Evolutionary conservation across 2,888 invertebrate species (phyloP).

Genomic region (Noctua janthina): DNA sequence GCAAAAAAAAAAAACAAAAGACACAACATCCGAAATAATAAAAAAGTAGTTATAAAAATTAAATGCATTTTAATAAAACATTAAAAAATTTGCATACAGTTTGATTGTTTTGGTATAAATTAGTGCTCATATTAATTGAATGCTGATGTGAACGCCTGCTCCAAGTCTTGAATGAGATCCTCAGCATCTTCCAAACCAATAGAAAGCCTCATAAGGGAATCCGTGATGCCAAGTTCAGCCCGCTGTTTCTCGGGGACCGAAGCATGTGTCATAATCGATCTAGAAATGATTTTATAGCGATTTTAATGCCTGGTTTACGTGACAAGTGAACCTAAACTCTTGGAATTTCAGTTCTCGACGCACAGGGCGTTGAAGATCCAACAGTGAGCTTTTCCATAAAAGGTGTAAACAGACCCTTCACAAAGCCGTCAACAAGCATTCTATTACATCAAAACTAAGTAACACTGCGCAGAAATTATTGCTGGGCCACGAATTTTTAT

Average conservation of each 20-base stretch:
- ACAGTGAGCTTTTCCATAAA: background rate
- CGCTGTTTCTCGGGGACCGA: conserved; percentile 81
- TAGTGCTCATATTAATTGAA: conserved; percentile 62
- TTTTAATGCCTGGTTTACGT: background rate
- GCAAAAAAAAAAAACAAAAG: background rate
- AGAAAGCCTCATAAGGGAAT: conserved; percentile 96
- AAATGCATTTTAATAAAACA: conserved; percentile 6
- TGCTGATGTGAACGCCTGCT: conserved; percentile 93
- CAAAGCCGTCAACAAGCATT: no score
- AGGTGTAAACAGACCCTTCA: no score
- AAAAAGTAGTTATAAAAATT: background rate
- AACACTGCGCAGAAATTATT: no score
- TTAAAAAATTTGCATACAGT: background rate
- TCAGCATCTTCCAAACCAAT: conserved; percentile 96
- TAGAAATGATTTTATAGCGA: background rate
- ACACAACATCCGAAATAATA: background rate
- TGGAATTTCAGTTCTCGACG: background rate
- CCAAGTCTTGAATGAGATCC: conserved; percentile 96
- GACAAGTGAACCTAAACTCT: background rate
- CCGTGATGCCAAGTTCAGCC: conserved; percentile 94
- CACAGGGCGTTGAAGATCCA: no score
- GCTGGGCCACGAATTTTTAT: no score
- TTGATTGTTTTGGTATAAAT: background rate
- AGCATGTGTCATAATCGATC: conserved; percentile 43
- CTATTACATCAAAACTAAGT: no score